Evolutionary conservation across 1,140 invertebrate species (phyloP).

Genomic region (Drosophila paulistorum): DNA sequence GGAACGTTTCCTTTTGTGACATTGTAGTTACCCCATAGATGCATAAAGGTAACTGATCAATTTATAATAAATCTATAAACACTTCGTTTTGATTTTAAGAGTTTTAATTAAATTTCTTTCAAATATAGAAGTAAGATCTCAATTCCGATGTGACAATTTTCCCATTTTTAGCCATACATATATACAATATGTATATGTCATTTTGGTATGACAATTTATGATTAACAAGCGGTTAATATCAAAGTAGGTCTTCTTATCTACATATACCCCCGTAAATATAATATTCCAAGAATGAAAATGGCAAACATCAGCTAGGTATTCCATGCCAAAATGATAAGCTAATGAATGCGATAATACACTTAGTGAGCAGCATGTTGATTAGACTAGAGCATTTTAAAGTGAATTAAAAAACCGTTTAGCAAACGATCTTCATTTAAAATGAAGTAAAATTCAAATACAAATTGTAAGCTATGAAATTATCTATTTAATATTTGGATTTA

Average conservation of each 20-base stretch:
- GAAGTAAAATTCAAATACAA: background rate
- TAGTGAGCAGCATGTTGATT: conserved; percentile 1
- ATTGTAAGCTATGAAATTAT: background rate
- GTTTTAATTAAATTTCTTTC: too few species aligned
- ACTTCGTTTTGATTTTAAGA: too few species aligned
- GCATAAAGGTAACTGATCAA: too few species aligned
- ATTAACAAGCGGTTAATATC: conserved; percentile 15
- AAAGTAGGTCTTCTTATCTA: conserved; percentile 47
- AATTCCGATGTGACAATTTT: background rate
- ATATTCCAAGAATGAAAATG: conserved; percentile 7
- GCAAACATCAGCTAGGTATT: background rate
- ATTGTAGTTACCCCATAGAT: too few species aligned
- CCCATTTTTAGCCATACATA: background rate
- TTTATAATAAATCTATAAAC: too few species aligned
- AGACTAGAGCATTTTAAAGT: conserved; percentile 3
- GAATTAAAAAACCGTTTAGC: background rate
- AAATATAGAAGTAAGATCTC: too few species aligned
- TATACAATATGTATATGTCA: background rate
- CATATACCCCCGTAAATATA: conserved; percentile 7
- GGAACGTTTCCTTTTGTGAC: too few species aligned
- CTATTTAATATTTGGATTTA: background rate
- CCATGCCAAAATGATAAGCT: conserved; percentile 1
- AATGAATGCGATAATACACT: conserved; percentile 4
- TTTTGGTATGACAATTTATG: conserved; percentile 2
- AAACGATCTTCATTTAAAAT: background rate